A percentile compares a stretch with the other conserved stretches of the same genome.
Evolutionary conservation across 2,888 invertebrate genomes (phyloP).

Genomic region (Luperina testacea): DNA sequence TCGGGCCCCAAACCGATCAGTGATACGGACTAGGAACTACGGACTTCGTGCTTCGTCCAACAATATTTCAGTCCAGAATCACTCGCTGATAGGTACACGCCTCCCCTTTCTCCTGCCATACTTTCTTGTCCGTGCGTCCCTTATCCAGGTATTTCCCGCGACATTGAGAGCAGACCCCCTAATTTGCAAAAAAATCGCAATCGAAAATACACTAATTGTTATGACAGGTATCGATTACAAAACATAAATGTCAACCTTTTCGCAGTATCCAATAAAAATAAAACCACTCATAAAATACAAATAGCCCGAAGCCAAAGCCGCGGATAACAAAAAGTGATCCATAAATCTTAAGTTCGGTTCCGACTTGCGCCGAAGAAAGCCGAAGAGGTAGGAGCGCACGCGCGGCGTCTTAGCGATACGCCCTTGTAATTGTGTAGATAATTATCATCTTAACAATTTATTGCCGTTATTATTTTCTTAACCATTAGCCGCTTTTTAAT

Average conservation of each 20-base stretch:
- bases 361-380: slow-evolving; percentile 55
- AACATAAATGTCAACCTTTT: slow-evolving; percentile 17
- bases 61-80: no score
- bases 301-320: slow-evolving; percentile 41
- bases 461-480: slow-evolving; percentile 66
- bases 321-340: slow-evolving; percentile 58
- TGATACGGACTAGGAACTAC: not conserved
- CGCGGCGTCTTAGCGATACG: slow-evolving; percentile 61
- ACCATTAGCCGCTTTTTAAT: slow-evolving; percentile 66
- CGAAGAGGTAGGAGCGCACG: slow-evolving; percentile 62
- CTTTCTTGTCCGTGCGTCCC: no score
- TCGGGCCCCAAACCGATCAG: not conserved
- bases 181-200: no score
- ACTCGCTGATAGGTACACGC: no score
- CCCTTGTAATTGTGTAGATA: slow-evolving; percentile 68
- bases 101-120: no score
- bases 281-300: slow-evolving; percentile 50
- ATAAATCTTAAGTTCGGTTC: slow-evolving; percentile 60
- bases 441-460: slow-evolving; percentile 70
- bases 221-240: not conserved
- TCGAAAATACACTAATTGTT: not conserved
- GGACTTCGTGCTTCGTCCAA: not conserved
- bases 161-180: no score
- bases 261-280: slow-evolving; percentile 38
- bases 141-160: no score